Conservation (phyloP, 1,140 invertebrate species). For the Bombus breviceps region DNA sequence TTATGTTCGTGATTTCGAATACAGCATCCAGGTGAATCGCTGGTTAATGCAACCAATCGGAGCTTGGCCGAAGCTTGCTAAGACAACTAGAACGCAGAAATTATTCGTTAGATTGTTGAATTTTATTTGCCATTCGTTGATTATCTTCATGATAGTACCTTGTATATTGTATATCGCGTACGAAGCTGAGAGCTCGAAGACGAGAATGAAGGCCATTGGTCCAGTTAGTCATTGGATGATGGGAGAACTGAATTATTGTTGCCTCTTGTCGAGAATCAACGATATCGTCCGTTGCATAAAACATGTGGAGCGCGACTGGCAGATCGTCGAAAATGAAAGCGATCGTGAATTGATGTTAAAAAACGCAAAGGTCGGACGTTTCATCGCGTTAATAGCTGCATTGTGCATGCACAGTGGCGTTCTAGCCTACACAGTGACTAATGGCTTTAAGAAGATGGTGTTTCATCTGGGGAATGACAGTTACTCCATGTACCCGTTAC, state of each 20-base stretch:
- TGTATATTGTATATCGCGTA: constrained; percentile 52
- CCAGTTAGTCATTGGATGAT: constrained; percentile 72
- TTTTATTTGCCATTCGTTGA: constrained; percentile 30
- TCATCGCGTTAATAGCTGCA: constrained; percentile 58
- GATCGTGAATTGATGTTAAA: constrained; percentile 52
- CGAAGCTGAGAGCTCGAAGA: constrained; percentile 54
- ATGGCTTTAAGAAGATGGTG: constrained; percentile 45
- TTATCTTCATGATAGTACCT: constrained; percentile 44
- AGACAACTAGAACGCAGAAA: background rate
- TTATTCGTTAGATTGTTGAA: background rate
- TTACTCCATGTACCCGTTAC: constrained; percentile 39
- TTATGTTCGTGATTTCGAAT: constrained; percentile 29
- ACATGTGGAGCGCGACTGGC: constrained; percentile 53
- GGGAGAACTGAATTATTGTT: constrained; percentile 71
- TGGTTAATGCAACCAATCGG: constrained; percentile 61
- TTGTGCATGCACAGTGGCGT: constrained; percentile 70
- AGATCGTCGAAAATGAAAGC: background rate
- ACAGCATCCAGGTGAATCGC: constrained; percentile 50
- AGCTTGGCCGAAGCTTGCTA: constrained; percentile 17
- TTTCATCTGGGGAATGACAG: constrained; percentile 51
- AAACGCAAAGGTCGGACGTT: constrained; percentile 46
- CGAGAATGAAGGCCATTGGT: constrained; percentile 68
- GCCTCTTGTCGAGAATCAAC: constrained; percentile 42
- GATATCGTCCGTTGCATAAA: constrained; percentile 63
- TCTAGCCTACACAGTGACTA: constrained; percentile 69